Conservation (phyloP, 2,888 invertebrate species). For the Tenthredo distinguenda region DNA sequence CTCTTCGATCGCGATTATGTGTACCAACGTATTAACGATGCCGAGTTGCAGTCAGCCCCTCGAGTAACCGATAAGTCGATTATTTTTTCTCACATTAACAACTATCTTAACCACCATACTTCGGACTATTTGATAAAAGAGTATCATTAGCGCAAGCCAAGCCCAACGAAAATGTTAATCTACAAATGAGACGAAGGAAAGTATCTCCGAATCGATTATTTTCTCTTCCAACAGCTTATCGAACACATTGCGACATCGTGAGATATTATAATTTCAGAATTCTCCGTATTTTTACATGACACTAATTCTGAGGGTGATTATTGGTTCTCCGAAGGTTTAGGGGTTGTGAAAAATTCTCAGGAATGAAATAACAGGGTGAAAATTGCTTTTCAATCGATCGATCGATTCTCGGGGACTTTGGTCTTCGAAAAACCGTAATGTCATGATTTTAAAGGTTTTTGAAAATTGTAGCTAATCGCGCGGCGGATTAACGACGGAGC, state of each 20-base stretch:
- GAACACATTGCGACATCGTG: background rate
- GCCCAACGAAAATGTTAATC: background rate
- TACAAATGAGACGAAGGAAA: background rate
- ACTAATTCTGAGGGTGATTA: background rate
- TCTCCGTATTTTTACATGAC: background rate
- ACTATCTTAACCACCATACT: background rate
- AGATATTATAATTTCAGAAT: background rate
- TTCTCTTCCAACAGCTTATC: background rate
- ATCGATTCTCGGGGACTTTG: background rate
- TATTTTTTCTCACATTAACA: constrained; percentile 16
- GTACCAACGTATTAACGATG: background rate
- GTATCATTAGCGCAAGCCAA: background rate
- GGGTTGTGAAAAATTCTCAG: background rate
- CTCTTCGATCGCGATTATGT: constrained; percentile 22
- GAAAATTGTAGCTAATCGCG: background rate
- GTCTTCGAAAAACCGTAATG: background rate
- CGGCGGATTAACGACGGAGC: background rate
- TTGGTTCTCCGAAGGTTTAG: background rate
- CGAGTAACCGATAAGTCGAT: background rate
- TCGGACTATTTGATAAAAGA: background rate
- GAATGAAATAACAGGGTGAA: background rate
- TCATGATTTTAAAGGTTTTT: background rate
- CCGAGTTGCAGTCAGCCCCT: background rate
- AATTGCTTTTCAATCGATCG: background rate
- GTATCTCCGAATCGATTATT: background rate